Conservation (phyloP, 2,888 invertebrate genomes). For the Ennomos fuscantarius region DNA sequence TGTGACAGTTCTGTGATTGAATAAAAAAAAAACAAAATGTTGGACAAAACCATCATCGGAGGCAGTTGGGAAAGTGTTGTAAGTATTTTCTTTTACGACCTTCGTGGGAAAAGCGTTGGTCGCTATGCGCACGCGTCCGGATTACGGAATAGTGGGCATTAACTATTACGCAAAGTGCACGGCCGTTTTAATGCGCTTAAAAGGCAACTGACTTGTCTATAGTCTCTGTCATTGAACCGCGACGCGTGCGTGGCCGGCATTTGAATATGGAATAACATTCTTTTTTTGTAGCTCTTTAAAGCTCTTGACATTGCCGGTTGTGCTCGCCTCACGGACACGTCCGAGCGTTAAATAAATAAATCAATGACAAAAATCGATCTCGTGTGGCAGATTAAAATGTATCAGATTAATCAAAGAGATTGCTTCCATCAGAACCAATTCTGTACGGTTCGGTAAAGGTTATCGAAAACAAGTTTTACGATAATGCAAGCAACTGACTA, state of each 20-base stretch:
- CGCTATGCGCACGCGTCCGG: slow-evolving; percentile 42
- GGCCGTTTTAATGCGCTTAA: slow-evolving; percentile 69
- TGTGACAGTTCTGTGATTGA: slow-evolving; percentile 49
- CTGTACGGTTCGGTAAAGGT: slow-evolving; percentile 52
- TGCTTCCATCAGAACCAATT: slow-evolving; percentile 51
- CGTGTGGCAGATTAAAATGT: slow-evolving; percentile 48
- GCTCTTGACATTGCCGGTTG: slow-evolving; percentile 78
- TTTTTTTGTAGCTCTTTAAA: slow-evolving; percentile 59
- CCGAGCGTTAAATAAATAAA: slow-evolving; percentile 51
- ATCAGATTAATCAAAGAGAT: slow-evolving; percentile 53
- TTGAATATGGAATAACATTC: slow-evolving; percentile 73
- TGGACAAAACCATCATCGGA: slow-evolving; percentile 77
- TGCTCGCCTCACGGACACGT: slow-evolving; percentile 50
- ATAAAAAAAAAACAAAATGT: slow-evolving; percentile 55
- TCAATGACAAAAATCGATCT: slow-evolving; percentile 54
- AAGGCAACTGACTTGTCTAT: slow-evolving; percentile 75
- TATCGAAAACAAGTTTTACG: slow-evolving; percentile 45
- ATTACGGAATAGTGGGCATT: slow-evolving; percentile 55
- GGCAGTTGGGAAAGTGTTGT: slow-evolving; percentile 83
- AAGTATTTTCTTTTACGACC: slow-evolving; percentile 52
- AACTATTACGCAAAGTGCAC: slow-evolving; percentile 74
- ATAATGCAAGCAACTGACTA: slow-evolving; percentile 40
- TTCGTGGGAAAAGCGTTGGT: slow-evolving; percentile 30
- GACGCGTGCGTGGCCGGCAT: slow-evolving; percentile 61
- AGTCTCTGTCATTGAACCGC: slow-evolving; percentile 75